Base-by-base conservation (phyloP, 2,888 invertebrate genomes). In the Thymelicus lineola region DNA sequence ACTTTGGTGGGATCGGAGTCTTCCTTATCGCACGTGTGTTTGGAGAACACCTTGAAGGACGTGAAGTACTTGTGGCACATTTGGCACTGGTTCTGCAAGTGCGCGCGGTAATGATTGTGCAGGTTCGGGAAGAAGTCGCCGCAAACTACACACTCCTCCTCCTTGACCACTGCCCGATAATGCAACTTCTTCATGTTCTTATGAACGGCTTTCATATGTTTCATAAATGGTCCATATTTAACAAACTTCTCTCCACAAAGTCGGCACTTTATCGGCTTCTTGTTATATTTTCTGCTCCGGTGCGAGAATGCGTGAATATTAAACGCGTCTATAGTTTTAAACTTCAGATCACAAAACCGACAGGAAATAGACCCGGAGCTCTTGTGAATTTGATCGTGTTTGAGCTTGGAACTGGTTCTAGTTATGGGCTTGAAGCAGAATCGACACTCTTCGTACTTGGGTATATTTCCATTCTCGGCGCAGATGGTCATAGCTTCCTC, bases 21-120 rank as follows among this genome's bases (percentile, higher is more conserved):
- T 50, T 86, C 85, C 60, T 82, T 84, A 46, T 82, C 85, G 77
- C 94, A 94, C 60, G 84, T 74, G 77, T 94, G 94, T 20, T 77
- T 74, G 1, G 86, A 80, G 72, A 88, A 92, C 35, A 89, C 71
- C 69, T 84, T 88, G 15, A 81, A 81, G 0, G 94, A 94, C 0
- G 88, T 87, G 73, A 94, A 91, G 75, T 93, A 94, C 72, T 93
- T 94, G 50, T 67, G 75, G 76, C 94, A 95, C 17, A 78, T 82
- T 67, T 89, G 92, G 73, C 95, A 95, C 69, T 94, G 92, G 80
- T 95, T 95, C 75, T 92, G 87, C 61, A 95, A 77, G 74, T 95
- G 95, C 60, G 95, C 95, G 20, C 95, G 94, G 73, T 94, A 95
- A 73, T 96, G 94, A 78, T 95, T 95, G 82, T 95, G 95, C 72